Percentiles rank a stretch among this genome's conserved stretches.
Evolutionary conservation across 2,797 vertebrate species (phyloP).

Genomic region (Apodemus agrarius): DNA sequence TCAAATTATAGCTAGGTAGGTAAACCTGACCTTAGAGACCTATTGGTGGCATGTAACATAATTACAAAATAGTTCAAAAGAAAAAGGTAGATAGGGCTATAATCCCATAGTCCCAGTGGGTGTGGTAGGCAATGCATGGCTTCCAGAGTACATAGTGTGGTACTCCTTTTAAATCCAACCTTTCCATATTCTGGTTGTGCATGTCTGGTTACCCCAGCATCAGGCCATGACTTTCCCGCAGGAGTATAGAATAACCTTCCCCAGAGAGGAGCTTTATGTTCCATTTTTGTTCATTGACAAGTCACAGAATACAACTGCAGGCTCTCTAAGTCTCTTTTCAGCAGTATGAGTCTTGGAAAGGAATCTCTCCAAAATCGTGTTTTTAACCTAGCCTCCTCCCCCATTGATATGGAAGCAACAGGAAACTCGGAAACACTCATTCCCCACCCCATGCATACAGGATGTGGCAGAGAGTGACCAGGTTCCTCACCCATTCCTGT

Average conservation of each 20-base stretch:
- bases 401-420: background rate
- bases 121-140: background rate
- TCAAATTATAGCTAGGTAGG: background rate
- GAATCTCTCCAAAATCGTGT: background rate
- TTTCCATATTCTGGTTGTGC: background rate
- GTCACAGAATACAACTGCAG: background rate
- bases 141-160: background rate
- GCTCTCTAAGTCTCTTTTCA: background rate
- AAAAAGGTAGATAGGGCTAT: background rate
- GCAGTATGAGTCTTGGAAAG: background rate
- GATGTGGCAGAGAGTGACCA: background rate
- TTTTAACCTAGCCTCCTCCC: background rate
- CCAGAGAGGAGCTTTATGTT: background rate
- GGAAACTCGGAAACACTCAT: background rate
- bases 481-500: background rate
- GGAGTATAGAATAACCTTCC: background rate
- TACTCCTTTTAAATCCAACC: background rate
- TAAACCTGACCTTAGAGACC: background rate
- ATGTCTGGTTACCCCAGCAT: background rate
- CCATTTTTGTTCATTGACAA: background rate
- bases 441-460: too few relatives aligned
- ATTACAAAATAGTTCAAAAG: constrained; percentile 12
- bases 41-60: background rate
- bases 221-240: background rate
- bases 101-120: background rate